Conservation (phyloP, 1,140 invertebrate genomes). For the Drosophila athabasca region DNA sequence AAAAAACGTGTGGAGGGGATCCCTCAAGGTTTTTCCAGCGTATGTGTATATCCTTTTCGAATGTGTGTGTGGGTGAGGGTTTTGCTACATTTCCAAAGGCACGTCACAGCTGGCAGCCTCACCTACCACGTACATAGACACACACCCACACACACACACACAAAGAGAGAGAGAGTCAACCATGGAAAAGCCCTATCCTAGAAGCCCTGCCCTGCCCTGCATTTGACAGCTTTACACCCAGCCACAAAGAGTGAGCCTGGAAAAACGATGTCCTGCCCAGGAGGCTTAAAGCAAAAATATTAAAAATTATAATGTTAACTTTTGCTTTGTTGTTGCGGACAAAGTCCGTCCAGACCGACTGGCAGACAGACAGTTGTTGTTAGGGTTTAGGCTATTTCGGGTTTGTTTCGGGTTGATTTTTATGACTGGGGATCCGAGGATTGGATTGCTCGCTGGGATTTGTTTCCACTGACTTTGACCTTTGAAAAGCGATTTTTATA, state of each 20-base stretch:
- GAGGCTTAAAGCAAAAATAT: conserved; percentile 75
- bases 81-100: conserved; percentile 73
- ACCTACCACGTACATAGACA: conserved; percentile 24
- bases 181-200: conserved; percentile 58
- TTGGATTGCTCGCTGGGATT: conserved; percentile 61
- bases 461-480: conserved; percentile 69
- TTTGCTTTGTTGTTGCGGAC: conserved; percentile 49
- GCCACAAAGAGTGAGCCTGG: conserved; percentile 32
- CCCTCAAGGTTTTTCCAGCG: conserved; percentile 25
- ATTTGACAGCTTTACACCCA: conserved; percentile 79
- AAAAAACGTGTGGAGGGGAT: conserved; percentile 5
- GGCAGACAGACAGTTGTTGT: conserved; percentile 42
- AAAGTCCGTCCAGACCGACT: conserved; percentile 14
- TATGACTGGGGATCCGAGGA: conserved; percentile 24
- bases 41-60: conserved; percentile 27
- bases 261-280: conserved; percentile 38
- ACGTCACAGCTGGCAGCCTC: conserved; percentile 70
- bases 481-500: conserved; percentile 77
- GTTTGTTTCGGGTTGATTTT: conserved; percentile 43
- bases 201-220: conserved; percentile 60
- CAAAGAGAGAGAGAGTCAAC: conserved; percentile 28
- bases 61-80: conserved; percentile 36
- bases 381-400: conserved; percentile 67
- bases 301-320: conserved; percentile 82
- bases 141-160: conserved; percentile 39